Evolutionary conservation across 1,140 invertebrate species (phyloP).

Genomic region (Pseudomyrmex pallidus): DNA sequence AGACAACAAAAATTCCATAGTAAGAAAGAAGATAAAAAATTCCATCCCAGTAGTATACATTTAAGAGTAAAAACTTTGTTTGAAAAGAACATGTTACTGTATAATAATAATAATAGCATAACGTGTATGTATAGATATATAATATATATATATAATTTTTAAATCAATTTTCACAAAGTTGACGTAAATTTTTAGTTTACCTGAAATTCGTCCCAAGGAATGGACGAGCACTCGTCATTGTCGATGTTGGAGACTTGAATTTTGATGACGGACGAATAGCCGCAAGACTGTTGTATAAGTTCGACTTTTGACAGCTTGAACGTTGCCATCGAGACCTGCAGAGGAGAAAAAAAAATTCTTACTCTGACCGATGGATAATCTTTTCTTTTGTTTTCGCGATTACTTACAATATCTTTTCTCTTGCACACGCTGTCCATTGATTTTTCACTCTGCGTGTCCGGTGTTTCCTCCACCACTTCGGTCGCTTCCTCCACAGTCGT

Average conservation of each 20-base stretch:
- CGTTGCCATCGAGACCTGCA: slow-evolving; percentile 92
- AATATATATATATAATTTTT: slow-evolving; percentile 12
- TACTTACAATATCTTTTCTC: slow-evolving; percentile 90
- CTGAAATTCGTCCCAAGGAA: slow-evolving; percentile 97
- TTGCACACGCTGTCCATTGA: slow-evolving; percentile 92
- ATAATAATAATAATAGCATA: slow-evolving; percentile 33
- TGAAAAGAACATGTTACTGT: slow-evolving; percentile 55
- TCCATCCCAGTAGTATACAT: slow-evolving; percentile 36
- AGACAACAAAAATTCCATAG: slow-evolving; percentile 37
- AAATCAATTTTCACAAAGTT: background rate
- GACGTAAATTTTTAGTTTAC: slow-evolving; percentile 84
- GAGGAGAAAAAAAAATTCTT: slow-evolving; percentile 51
- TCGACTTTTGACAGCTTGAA: slow-evolving; percentile 94
- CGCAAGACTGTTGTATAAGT: slow-evolving; percentile 92
- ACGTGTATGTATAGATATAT: slow-evolving; percentile 55
- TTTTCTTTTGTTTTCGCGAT: slow-evolving; percentile 23
- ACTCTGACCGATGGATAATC: background rate
- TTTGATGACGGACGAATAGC: slow-evolving; percentile 90
- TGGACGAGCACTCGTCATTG: slow-evolving; percentile 93
- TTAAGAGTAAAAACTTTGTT: slow-evolving; percentile 55
- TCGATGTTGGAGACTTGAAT: slow-evolving; percentile 91
- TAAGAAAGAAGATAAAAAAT: slow-evolving; percentile 59
- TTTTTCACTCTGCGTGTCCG: slow-evolving; percentile 91
- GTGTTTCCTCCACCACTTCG: slow-evolving; percentile 93
- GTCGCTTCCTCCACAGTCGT: slow-evolving; percentile 91